A percentile compares a stretch with the other conserved stretches of the same genome.
These are phyloP conservation scores for Penaeus chinensis DNA, from an alignment of 1,140 invertebrate species.

Conservation along the genomic window DNA sequence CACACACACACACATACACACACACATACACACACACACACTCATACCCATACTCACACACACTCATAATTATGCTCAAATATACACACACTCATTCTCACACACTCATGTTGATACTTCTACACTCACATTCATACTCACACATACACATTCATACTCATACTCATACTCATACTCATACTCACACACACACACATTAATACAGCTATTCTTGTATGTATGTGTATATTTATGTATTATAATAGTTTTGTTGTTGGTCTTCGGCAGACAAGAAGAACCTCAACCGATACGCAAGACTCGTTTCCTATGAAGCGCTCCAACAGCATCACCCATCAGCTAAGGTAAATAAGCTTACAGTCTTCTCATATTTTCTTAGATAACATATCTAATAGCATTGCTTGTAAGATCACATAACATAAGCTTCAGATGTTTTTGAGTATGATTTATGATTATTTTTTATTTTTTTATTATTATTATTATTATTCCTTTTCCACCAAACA, in stretches of 20 bases:
- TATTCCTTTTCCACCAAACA: too few species aligned
- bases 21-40: too few species aligned
- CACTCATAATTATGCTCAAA: background rate
- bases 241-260: slow-evolving; percentile 4
- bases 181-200: background rate
- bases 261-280: slow-evolving; percentile 47
- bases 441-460: too few species aligned
- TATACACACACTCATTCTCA: background rate
- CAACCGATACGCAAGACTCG: slow-evolving; percentile 52
- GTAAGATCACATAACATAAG: too few species aligned
- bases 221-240: background rate
- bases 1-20: too few species aligned
- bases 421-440: too few species aligned
- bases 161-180: background rate
- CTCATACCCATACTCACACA: background rate
- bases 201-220: background rate
- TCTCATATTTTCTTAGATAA: too few species aligned
- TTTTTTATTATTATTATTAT: too few species aligned
- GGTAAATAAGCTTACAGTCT: background rate
- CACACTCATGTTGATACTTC: background rate
- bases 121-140: background rate
- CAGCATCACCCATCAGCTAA: slow-evolving; percentile 57
- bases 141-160: background rate
- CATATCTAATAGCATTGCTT: too few species aligned
- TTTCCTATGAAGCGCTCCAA: slow-evolving; percentile 58